phyloP scores from a whole-genome alignment of 2,888 invertebrate genomes.

The Pseudanteris insignis region DNA sequence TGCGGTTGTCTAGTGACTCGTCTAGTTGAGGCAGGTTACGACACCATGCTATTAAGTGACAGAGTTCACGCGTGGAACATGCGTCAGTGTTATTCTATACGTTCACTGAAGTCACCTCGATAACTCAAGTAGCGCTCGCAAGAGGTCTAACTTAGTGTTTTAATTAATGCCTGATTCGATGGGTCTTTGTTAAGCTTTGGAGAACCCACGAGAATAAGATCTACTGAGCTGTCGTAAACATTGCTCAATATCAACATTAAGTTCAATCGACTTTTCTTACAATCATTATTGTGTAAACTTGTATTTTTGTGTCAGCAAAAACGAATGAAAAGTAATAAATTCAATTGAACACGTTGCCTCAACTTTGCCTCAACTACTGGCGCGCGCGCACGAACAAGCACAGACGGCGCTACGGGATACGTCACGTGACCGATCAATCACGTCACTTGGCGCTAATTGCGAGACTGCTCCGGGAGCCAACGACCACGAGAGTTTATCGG shows the following conservation, averaged over 20 bases:
- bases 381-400: slow-evolving; percentile 5
- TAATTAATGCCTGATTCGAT: no score
- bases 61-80: no score
- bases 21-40: no score
- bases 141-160: no score
- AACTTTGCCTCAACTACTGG: slow-evolving; percentile 9
- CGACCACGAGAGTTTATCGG: slow-evolving; percentile 26
- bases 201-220: no score
- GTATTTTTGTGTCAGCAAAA: slow-evolving; percentile 13
- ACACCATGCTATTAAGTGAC: no score
- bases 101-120: no score
- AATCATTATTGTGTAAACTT: slow-evolving; percentile 14
- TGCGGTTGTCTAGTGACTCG: no score
- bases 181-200: no score
- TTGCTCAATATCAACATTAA: slow-evolving; percentile 13
- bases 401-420: not conserved
- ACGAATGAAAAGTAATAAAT: slow-evolving; percentile 19
- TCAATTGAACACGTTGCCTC: slow-evolving; percentile 12
- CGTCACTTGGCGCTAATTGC: slow-evolving; percentile 22
- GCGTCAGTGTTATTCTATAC: no score
- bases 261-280: slow-evolving; percentile 7
- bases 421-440: slow-evolving; percentile 32
- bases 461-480: slow-evolving; percentile 11
- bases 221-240: slow-evolving; percentile 1
- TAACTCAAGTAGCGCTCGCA: no score